Evolutionary conservation across 2,113 vertebrate species (phyloP).

Genomic region (Machaerirhynchus nigripectus): DNA sequence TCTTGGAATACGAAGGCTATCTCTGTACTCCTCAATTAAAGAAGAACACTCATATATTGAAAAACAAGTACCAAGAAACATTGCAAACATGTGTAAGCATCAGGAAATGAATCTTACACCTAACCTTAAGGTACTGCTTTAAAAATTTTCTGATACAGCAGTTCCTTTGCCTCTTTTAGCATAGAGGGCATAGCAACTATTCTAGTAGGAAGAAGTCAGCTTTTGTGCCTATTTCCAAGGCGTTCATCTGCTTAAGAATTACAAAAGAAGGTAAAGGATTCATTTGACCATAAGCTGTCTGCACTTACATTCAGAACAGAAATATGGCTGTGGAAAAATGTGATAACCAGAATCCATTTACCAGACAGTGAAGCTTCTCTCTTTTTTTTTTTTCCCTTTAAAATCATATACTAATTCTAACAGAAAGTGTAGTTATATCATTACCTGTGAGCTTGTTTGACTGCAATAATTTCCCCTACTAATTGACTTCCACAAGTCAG

Average conservation of each 20-base stretch:
- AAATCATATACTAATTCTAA: not conserved
- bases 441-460: not conserved
- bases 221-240: accelerated
- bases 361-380: not conserved
- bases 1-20: not conserved
- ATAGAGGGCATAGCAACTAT: not conserved
- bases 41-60: not conserved
- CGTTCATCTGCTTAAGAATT: not conserved
- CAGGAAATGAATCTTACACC: not conserved
- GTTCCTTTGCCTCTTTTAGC: not conserved
- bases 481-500: not conserved
- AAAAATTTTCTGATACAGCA: not conserved
- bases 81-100: not conserved
- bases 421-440: not conserved
- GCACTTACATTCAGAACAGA: not conserved
- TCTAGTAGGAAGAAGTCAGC: not conserved
- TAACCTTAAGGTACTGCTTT: not conserved
- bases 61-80: not conserved
- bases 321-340: not conserved
- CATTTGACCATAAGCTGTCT: not conserved
- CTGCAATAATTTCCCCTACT: not conserved
- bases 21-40: not conserved
- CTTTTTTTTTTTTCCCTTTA: too few species aligned
- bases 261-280: not conserved
- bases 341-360: not conserved